A percentile compares a stretch with the other conserved stretches of the same genome.
These are phyloP conservation scores for Temnothorax unifasciatus DNA, from an alignment of 2,888 invertebrate species.

Conservation along the genomic window DNA sequence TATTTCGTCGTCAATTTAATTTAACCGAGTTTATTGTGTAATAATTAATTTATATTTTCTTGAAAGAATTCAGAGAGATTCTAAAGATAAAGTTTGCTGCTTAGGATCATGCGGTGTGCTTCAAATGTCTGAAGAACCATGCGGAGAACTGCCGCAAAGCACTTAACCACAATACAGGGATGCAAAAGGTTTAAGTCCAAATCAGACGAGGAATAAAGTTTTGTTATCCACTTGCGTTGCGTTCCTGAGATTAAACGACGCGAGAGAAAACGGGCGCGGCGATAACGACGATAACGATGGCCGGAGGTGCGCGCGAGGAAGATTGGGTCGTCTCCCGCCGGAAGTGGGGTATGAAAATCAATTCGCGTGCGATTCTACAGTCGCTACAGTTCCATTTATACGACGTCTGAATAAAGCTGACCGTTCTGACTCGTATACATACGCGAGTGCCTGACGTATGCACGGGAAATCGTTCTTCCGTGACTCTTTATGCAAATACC, in stretches of 20 bases:
- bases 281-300: constrained; percentile 35
- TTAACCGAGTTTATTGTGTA: background rate
- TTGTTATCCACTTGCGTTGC: constrained; percentile 27
- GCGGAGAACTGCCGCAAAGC: background rate
- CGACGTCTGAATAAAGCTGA: constrained; percentile 58
- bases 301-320: constrained; percentile 20
- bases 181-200: background rate
- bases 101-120: background rate
- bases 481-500: constrained; percentile 75
- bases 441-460: constrained; percentile 54
- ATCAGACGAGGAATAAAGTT: constrained; percentile 25
- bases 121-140: background rate
- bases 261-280: constrained; percentile 15
- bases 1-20: background rate
- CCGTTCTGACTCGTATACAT: constrained; percentile 24
- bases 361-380: constrained; percentile 54
- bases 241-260: constrained; percentile 12
- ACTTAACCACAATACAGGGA: too few relatives aligned
- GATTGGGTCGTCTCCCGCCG: constrained; percentile 47
- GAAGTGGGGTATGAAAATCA: constrained; percentile 58
- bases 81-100: background rate
- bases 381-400: constrained; percentile 55
- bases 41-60: constrained; percentile 6
- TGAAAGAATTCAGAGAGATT: background rate
- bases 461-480: constrained; percentile 70